Base-by-base conservation (phyloP, 2,113 vertebrate genomes). In the Leucoraja erinaceus region DNA sequence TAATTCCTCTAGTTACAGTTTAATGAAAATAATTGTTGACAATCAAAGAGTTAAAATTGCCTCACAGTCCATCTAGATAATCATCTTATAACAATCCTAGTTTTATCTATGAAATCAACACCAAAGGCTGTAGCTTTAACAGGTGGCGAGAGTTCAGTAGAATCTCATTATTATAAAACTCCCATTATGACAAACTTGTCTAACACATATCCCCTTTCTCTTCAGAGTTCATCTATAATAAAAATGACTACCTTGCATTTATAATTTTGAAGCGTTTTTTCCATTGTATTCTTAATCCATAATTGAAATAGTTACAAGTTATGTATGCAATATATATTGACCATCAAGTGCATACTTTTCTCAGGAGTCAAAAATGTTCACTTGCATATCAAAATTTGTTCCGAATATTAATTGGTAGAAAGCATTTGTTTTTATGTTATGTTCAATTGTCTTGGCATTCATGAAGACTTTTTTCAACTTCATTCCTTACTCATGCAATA, bases 71-170 rank as follows among this genome's bases (percentile, higher is more conserved):
- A 72, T 91, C 81, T 84, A 31, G 88, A 90, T 70, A 66, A 90
- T 90, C 66, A 70, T 90, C 68, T 91, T 91, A 54, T 68, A 91
- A 91, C 72, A 33, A 72, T 74, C 66, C 31, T 72, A 38, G 31
- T 91, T 72, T 91, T n/a, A 18, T 68, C 20, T 90, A 47, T 91
- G 90, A 72, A 88, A 72, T 91, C 31, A 72, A 68, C 70, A 91
- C 68, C 68, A 91, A 72, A 91, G 68, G 38, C 83, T 84, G 68
- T 66, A 70, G 88, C 88, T 91, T 91, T 91, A 59, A 70, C 90
- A 91, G 90, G 66, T 91, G 90, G 33, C 70, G 86, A 5, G 68
- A 72, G 68, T 72, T 20, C 90, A 91, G 20, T 91, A 68, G 68
- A 91, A 91, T 91, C 68, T 91, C 83, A 74, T 72, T 91, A 70